Conservation (phyloP, 2,888 invertebrate genomes). For the Suillia variegata region DNA sequence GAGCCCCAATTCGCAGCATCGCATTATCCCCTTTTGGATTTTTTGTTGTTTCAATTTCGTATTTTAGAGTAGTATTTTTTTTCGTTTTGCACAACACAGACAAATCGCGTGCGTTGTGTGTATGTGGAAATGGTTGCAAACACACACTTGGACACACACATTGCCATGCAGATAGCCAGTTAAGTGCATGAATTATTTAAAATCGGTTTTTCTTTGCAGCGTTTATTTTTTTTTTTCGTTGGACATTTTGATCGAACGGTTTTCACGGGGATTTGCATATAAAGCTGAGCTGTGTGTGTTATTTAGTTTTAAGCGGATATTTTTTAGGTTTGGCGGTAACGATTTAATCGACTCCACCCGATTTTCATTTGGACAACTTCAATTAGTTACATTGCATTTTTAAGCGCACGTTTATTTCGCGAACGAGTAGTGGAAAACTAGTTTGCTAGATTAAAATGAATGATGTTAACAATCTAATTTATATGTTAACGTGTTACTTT, state of each 20-base stretch:
- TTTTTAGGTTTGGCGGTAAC: slow-evolving; percentile 6
- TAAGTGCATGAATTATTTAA: slow-evolving; percentile 20
- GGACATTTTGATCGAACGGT: slow-evolving; percentile 30
- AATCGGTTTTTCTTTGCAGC: slow-evolving; percentile 17
- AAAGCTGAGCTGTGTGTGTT: slow-evolving; percentile 20
- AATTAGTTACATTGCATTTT: not conserved
- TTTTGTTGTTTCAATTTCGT: slow-evolving; percentile 19
- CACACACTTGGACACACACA: slow-evolving; percentile 12
- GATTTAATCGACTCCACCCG: slow-evolving; percentile 6
- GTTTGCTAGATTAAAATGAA: no score
- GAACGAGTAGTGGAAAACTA: no score
- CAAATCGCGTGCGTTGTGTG: slow-evolving; percentile 7
- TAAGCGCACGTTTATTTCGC: no score
- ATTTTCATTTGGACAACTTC: no score
- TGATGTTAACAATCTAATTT: no score
- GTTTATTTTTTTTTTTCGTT: no score
- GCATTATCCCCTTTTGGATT: not conserved
- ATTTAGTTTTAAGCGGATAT: not conserved
- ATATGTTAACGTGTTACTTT: no score
- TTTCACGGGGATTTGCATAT: slow-evolving; percentile 33
- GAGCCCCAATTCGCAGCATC: not conserved
- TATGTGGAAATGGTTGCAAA: not conserved
- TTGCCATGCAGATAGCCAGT: slow-evolving; percentile 1
- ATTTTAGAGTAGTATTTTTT: no score
- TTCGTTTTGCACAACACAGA: slow-evolving; percentile 35